A percentile compares a stretch with the other conserved stretches of the same genome.
phyloP scores from a whole-genome alignment of 2,797 vertebrate genomes.

The Sandelia bainsii region DNA sequence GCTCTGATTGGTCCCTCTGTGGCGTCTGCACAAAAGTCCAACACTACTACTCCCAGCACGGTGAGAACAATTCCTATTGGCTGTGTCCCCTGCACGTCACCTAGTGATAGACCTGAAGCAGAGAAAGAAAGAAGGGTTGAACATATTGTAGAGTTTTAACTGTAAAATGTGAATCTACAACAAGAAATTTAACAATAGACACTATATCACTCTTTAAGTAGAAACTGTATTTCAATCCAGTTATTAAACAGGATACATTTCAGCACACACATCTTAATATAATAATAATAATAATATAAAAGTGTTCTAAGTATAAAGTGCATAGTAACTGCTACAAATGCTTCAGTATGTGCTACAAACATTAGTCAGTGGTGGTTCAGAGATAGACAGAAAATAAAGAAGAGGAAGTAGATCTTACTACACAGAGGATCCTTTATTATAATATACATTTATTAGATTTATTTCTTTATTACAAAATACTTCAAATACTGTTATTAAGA shows the following conservation, averaged over 20 bases:
- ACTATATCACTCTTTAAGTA: too few species aligned
- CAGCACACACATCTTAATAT: not conserved
- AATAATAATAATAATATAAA: not conserved
- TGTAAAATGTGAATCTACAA: not conserved
- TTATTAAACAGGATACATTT: not conserved
- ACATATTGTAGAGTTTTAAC: not conserved
- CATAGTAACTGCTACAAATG: not conserved
- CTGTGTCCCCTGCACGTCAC: conserved; percentile 89
- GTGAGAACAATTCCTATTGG: conserved; percentile 96
- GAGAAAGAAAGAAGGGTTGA: not conserved
- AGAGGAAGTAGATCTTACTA: too few species aligned
- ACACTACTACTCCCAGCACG: conserved; percentile 94
- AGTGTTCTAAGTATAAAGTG: not conserved
- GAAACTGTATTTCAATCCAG: not conserved
- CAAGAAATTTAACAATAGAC: not conserved
- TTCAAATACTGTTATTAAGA: too few species aligned
- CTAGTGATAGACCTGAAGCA: conserved; percentile 87
- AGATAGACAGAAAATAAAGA: not conserved
- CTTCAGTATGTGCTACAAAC: not conserved
- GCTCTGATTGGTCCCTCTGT: conserved; percentile 96
- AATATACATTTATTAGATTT: too few species aligned
- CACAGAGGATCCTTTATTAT: not conserved
- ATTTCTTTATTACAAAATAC: too few species aligned
- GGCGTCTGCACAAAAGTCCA: conserved; percentile 96
- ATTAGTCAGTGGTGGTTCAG: not conserved